Evolutionary conservation across 1,140 invertebrate species (phyloP).

Genomic region (Drosophila kepulauana): DNA sequence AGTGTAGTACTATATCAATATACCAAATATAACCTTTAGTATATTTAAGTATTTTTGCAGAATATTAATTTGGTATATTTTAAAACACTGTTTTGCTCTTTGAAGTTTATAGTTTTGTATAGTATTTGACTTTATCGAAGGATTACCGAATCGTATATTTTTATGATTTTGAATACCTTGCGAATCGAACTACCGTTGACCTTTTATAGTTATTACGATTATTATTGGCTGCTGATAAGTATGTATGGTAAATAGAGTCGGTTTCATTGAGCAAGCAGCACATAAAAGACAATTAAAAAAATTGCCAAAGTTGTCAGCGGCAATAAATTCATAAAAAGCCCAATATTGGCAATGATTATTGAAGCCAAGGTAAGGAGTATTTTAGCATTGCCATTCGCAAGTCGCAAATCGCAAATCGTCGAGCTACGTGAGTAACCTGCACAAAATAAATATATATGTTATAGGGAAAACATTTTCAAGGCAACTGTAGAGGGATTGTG

Average conservation of each 20-base stretch:
- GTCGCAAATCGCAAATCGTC: background rate
- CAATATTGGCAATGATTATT: constrained; percentile 82
- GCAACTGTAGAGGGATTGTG: background rate
- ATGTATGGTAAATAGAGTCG: constrained; percentile 26
- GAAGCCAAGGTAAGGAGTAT: constrained; percentile 60
- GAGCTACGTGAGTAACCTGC: constrained; percentile 62
- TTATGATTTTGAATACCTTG: too few species aligned
- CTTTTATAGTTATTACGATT: constrained; percentile 28
- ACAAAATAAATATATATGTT: constrained; percentile 20
- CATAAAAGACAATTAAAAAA: constrained; percentile 58
- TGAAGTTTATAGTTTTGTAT: too few species aligned
- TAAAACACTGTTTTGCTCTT: too few species aligned
- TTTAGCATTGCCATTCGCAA: constrained; percentile 23
- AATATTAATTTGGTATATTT: too few species aligned
- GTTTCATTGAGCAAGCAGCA: constrained; percentile 52
- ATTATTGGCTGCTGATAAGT: constrained; percentile 24
- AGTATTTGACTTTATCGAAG: too few species aligned
- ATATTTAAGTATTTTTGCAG: too few species aligned
- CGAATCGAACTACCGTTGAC: constrained; percentile 9
- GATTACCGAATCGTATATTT: too few species aligned
- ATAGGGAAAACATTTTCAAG: constrained; percentile 19
- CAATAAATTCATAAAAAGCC: constrained; percentile 78
- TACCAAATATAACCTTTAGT: too few species aligned
- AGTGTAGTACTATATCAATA: too few species aligned
- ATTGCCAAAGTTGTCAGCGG: constrained; percentile 53